These are phyloP conservation scores for Drosophila kepulauana DNA, from an alignment of 1,140 invertebrate species.

Conservation along the genomic window DNA sequence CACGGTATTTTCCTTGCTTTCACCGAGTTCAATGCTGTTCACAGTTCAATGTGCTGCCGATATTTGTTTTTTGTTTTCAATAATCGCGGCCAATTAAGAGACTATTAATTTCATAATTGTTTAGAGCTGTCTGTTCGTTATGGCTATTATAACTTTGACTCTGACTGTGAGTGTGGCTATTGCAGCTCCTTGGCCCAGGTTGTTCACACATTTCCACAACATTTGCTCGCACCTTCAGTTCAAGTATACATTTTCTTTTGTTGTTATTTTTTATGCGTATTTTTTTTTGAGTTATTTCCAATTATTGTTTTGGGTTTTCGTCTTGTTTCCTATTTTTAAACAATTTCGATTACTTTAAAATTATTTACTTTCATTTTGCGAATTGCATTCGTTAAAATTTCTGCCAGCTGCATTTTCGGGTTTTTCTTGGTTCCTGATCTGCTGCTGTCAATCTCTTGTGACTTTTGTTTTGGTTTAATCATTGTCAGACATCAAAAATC, in stretches of 20 bases:
- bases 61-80: constrained; percentile 50
- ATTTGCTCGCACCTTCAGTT: constrained; percentile 46
- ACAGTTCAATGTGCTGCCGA: constrained; percentile 2
- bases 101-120: constrained; percentile 81
- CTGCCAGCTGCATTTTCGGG: constrained; percentile 40
- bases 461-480: constrained; percentile 60
- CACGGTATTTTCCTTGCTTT: constrained; percentile 11
- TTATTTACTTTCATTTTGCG: constrained; percentile 49
- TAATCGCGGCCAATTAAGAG: constrained; percentile 65
- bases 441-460: constrained; percentile 56
- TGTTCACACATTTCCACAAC: constrained; percentile 65
- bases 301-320: not conserved
- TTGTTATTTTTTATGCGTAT: constrained; percentile 26
- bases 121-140: constrained; percentile 45
- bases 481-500: constrained; percentile 46
- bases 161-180: not conserved
- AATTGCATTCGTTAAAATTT: constrained; percentile 43
- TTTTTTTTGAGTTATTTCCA: constrained; percentile 21
- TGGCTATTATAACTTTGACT: not conserved
- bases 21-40: constrained; percentile 55
- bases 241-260: constrained; percentile 18
- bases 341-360: constrained; percentile 33
- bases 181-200: constrained; percentile 65
- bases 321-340: constrained; percentile 4
- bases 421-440: not conserved